Evolutionary conservation across 1,140 invertebrate species (phyloP), one percentile per base, ranked within the genome.

Genomic region (Paralvinella palmiformis): DNA sequence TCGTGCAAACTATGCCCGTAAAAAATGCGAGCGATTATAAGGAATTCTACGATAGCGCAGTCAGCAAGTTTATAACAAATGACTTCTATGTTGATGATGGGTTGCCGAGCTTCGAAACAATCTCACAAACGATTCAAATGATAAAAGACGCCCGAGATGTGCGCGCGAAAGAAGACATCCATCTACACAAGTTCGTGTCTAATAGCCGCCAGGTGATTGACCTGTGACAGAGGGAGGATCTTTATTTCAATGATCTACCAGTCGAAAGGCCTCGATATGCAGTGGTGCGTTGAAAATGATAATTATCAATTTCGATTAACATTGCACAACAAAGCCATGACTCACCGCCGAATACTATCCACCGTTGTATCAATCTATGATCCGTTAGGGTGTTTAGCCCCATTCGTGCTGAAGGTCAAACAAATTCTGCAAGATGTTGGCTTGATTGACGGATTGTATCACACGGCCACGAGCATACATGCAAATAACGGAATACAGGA

Each of bases 241-340:
- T 41, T 41, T 41, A 41, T 3, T 29, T 48, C 27, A 71, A 73
- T 24, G 48, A 59, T 29, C 45, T 73, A 61, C 69, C 68, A 20
- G 44, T 68, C 15, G 65, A 71, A 56, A 63, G 64, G 44, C 7
- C 52, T 73, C 6, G 71, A 69, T 17, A 53, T 74, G 3, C 53
- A 63, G 15, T 73, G 70, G 72, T 60, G 58, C 59, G 57, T 73
- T 6, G 65, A 73, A 17, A 65, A 63, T 22, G 72, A 74, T 32
- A 53, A 37, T 2, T 69, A 72, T 36, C 56, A 67, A 17, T 70
- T 70, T 45, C 53, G 56, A 37, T 60, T 70, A n/a, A 53, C 29
- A 10, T 45, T 67, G 15, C 53, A 62, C 15, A 63, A 68, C 35
- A 56, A 59, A 44, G 64, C 71, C 7, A n/a, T 65, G 13, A 70